Conservation (phyloP, 2,113 vertebrate genomes). For the Rhinolophus ferrumequinum region DNA sequence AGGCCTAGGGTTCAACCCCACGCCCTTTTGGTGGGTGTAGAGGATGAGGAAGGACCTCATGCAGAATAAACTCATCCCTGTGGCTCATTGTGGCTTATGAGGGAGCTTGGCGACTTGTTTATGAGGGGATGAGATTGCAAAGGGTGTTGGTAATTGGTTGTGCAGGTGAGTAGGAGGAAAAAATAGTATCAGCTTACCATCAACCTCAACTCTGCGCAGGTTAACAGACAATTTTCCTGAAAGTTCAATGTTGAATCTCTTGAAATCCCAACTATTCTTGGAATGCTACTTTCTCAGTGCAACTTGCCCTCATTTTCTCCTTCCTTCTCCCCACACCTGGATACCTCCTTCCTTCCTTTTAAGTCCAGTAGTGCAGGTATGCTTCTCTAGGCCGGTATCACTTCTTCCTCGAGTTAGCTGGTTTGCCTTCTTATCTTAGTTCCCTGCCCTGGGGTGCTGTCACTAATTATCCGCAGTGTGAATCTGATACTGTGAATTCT, state of each 20-base stretch:
- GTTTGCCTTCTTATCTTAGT: neutral
- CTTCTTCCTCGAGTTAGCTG: neutral
- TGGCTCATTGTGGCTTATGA: neutral
- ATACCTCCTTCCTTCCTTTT: neutral
- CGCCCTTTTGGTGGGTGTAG: neutral
- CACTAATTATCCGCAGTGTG: neutral
- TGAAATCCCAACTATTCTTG: neutral
- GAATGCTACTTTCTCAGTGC: neutral
- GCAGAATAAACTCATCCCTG: neutral
- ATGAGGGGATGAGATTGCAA: neutral
- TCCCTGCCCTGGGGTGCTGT: neutral
- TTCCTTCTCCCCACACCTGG: no score
- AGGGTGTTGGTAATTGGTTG: neutral
- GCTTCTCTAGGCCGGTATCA: neutral
- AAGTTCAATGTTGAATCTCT: neutral
- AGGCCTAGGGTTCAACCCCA: neutral
- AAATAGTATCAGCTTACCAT: neutral
- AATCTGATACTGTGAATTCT: neutral
- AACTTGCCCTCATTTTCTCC: neutral
- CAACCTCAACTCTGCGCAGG: neutral
- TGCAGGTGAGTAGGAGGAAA: neutral
- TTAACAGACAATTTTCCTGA: neutral
- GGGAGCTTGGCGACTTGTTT: neutral
- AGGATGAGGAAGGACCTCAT: neutral
- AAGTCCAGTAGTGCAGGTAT: neutral